phyloP scores from a whole-genome alignment of 2,888 invertebrate species.

The Lordiphosa andalusiaca region DNA sequence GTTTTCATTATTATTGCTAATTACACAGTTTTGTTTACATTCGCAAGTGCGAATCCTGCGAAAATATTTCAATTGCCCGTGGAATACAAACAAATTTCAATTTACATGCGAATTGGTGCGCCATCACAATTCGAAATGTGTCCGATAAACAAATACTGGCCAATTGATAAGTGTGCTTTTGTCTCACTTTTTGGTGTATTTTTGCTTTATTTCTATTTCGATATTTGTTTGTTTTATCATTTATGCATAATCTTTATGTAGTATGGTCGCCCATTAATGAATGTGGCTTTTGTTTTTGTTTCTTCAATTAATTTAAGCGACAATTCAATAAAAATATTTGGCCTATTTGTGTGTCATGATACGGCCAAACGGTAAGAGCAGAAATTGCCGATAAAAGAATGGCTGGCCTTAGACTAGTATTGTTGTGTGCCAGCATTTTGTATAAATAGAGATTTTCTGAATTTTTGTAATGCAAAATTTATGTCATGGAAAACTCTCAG shows the following conservation, averaged over 20 bases:
- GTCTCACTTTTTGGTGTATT: no score
- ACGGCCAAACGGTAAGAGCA: no score
- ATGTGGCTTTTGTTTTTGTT: slow-evolving; percentile 27
- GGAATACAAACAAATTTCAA: neutral
- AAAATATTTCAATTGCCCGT: slow-evolving; percentile 1
- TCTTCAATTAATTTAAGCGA: slow-evolving; percentile 46
- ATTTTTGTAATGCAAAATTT: no score
- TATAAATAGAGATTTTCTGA: no score
- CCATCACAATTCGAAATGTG: neutral
- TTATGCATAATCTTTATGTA: slow-evolving; percentile 32
- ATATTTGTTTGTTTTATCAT: slow-evolving; percentile 22
- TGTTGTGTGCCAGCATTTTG: slow-evolving; percentile 11
- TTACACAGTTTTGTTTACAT: slow-evolving; percentile 1
- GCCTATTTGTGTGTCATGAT: slow-evolving; percentile 7
- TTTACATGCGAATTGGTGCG: neutral
- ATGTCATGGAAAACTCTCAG: no score
- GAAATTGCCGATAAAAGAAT: slow-evolving; percentile 8
- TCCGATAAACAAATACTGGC: no score
- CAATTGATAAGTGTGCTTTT: no score
- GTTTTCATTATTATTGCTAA: slow-evolving; percentile 8
- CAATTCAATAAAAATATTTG: slow-evolving; percentile 27
- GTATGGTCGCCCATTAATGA: slow-evolving; percentile 1
- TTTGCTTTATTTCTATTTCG: slow-evolving; percentile 4
- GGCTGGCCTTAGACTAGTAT: neutral
- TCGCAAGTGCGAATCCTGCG: neutral